These are phyloP conservation scores for Ciconia stormi DNA, from an alignment of 2,113 vertebrate genomes.

Conservation along the genomic window DNA sequence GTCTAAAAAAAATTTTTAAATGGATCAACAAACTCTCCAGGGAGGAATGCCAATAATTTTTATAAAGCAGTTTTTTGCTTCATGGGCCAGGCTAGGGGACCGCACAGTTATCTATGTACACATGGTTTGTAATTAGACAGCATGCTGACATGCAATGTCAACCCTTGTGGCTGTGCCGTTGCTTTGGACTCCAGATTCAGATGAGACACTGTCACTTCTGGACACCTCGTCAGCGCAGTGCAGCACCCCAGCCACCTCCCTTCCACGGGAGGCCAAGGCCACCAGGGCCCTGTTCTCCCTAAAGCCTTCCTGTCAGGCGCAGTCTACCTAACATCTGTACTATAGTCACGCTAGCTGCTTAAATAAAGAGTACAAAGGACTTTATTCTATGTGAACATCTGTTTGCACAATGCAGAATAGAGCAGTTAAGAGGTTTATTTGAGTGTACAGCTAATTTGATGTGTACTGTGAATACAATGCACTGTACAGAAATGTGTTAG, in stretches of 20 bases:
- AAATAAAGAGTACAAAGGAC: neutral
- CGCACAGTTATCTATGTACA: neutral
- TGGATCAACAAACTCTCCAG: neutral
- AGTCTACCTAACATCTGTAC: neutral
- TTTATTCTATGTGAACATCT: neutral
- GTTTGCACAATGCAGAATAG: neutral
- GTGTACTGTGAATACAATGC: neutral
- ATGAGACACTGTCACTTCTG: neutral
- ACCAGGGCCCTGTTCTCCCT: neutral
- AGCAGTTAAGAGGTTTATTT: neutral
- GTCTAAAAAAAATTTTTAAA: neutral
- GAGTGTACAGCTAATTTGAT: neutral
- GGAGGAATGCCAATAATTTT: neutral
- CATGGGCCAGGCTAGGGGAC: neutral
- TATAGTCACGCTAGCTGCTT: fast-evolving
- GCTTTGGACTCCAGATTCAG: neutral
- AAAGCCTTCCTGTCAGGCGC: neutral
- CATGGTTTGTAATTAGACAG: neutral
- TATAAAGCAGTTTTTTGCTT: neutral
- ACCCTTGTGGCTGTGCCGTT: neutral
- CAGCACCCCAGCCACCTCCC: neutral
- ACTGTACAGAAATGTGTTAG: neutral
- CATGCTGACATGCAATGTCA: fast-evolving
- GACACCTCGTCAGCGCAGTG: fast-evolving
- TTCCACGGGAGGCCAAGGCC: neutral